Conservation (phyloP, 2,797 vertebrate genomes). For the Adelosebastes latens region DNA sequence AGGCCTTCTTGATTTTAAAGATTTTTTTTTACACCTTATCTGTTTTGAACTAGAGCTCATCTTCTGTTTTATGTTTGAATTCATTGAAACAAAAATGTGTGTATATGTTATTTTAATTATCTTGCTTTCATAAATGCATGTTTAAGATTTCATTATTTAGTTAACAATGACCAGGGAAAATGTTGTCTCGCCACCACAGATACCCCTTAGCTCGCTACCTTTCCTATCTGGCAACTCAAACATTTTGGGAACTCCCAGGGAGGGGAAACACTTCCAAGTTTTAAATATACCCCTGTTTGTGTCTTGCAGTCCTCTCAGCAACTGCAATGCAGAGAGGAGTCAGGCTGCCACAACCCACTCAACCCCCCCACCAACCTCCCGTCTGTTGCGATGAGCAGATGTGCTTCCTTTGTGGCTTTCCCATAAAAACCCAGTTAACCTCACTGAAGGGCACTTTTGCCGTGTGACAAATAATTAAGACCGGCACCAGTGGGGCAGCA, state of each 20-base stretch:
- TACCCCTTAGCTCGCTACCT: neutral
- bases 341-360: conserved; percentile 22
- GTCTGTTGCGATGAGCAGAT: conserved; percentile 24
- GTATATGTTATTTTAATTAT: neutral
- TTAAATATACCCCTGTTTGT: conserved; percentile 19
- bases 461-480: conserved; percentile 27
- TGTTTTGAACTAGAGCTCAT: neutral
- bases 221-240: neutral
- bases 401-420: conserved; percentile 21
- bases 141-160: neutral
- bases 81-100: neutral
- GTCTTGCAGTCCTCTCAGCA: conserved; percentile 46
- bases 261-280: neutral
- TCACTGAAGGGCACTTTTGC: conserved; percentile 33
- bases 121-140: neutral
- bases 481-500: neutral
- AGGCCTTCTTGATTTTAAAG: neutral
- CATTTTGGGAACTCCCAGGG: neutral
- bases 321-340: conserved; percentile 66
- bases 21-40: neutral
- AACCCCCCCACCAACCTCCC: conserved; percentile 5
- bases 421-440: conserved; percentile 24
- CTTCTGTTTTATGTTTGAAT: neutral
- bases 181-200: neutral
- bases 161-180: neutral